A percentile compares a stretch with the other conserved stretches of the same genome.
These are phyloP conservation scores for Mythimna ferrago DNA, from an alignment of 2,888 invertebrate genomes.

Conservation along the genomic window DNA sequence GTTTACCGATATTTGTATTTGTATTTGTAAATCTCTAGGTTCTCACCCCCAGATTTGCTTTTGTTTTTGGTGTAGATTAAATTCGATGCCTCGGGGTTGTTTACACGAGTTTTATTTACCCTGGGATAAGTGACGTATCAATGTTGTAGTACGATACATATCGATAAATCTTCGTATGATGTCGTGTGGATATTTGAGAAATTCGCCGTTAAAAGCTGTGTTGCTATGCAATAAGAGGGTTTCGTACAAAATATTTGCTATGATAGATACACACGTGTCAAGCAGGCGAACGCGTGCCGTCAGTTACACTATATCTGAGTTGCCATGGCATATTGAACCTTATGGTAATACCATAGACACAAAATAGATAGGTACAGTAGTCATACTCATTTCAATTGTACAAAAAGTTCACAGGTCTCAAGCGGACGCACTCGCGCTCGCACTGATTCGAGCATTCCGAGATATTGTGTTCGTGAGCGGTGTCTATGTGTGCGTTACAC, in stretches of 20 bases:
- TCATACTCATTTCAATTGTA: too few species aligned
- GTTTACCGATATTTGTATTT: constrained; percentile 43
- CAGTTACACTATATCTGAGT: background rate
- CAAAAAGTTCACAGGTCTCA: too few species aligned
- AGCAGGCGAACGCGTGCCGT: background rate
- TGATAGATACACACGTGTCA: background rate
- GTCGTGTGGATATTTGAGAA: constrained; percentile 27
- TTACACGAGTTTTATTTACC: constrained; percentile 31
- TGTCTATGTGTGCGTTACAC: too few species aligned
- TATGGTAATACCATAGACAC: background rate
- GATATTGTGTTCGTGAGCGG: too few species aligned
- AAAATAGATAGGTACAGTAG: too few species aligned
- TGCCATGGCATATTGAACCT: constrained; percentile 6
- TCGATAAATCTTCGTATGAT: constrained; percentile 11
- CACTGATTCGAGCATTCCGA: too few species aligned
- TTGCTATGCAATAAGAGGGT: background rate
- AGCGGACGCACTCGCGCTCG: too few species aligned
- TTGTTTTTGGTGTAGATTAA: constrained; percentile 46
- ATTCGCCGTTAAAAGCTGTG: background rate
- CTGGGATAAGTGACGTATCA: constrained; percentile 20
- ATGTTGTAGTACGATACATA: background rate
- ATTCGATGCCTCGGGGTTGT: constrained; percentile 23
- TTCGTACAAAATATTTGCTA: background rate
- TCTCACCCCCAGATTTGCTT: constrained; percentile 18
- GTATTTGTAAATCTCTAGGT: constrained; percentile 42